A percentile compares a stretch with the other conserved stretches of the same genome.
These are phyloP conservation scores for Mizuhopecten yessoensis DNA, from an alignment of 1,140 invertebrate genomes.

Conservation along the genomic window DNA sequence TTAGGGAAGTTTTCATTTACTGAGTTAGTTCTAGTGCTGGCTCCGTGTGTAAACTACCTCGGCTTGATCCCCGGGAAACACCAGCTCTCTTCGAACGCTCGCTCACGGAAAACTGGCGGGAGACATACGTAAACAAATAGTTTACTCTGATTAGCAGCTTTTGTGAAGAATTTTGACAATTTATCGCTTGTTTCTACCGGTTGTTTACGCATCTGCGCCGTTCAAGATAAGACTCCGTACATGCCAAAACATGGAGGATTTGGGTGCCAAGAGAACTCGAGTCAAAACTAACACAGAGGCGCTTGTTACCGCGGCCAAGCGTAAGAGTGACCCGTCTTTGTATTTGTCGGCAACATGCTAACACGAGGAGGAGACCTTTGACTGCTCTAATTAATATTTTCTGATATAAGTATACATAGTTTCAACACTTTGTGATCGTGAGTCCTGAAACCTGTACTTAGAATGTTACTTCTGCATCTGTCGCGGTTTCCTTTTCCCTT, in stretches of 20 bases:
- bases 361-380: neutral
- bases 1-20: constrained; percentile 19
- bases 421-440: neutral
- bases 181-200: constrained; percentile 2
- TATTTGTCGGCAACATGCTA: neutral
- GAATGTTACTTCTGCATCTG: no score
- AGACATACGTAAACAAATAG: neutral
- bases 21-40: neutral
- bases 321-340: neutral
- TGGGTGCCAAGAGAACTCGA: neutral
- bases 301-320: neutral
- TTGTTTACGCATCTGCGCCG: constrained; percentile 30
- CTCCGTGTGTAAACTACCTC: neutral
- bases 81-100: neutral
- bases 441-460: no score
- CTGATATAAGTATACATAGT: neutral
- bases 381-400: neutral
- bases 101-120: neutral
- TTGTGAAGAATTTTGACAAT: constrained; percentile 17
- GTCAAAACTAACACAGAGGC: neutral
- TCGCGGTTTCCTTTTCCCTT: no score
- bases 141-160: constrained; percentile 33
- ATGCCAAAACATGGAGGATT: constrained; percentile 37
- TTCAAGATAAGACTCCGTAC: neutral
- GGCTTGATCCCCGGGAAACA: neutral